These are phyloP conservation scores for Centrocercus urophasianus DNA, from an alignment of 2,113 vertebrate genomes.

Conservation along the genomic window DNA sequence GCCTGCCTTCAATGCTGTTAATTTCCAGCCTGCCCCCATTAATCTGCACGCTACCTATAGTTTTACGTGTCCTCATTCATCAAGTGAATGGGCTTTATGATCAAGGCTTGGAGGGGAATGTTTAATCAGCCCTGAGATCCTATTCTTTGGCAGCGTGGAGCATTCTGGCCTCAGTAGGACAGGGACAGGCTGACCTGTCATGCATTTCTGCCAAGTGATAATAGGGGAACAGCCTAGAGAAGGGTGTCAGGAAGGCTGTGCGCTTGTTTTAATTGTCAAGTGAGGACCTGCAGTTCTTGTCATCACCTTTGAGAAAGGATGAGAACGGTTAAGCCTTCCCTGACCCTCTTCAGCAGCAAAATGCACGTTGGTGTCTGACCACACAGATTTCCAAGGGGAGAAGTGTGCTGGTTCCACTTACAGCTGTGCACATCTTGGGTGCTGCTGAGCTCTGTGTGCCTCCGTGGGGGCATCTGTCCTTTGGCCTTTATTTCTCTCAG, in stretches of 20 bases:
- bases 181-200: constrained; percentile 12
- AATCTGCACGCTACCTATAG: background rate
- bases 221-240: background rate
- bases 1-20: background rate
- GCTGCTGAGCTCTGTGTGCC: background rate
- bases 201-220: background rate
- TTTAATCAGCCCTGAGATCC: background rate
- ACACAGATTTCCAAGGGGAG: background rate
- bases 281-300: background rate
- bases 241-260: background rate
- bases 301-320: background rate
- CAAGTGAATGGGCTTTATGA: background rate
- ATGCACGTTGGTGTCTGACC: background rate
- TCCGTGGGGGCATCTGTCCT: background rate
- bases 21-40: background rate
- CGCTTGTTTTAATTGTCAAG: background rate
- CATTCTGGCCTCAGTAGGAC: background rate
- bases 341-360: background rate
- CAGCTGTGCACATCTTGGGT: background rate
- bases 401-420: background rate
- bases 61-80: background rate
- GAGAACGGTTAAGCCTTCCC: background rate
- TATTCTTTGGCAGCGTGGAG: background rate
- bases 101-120: background rate
- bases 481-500: background rate